Evolutionary conservation across 2,113 vertebrate species (phyloP).

Genomic region (Oophaga pumilio): DNA sequence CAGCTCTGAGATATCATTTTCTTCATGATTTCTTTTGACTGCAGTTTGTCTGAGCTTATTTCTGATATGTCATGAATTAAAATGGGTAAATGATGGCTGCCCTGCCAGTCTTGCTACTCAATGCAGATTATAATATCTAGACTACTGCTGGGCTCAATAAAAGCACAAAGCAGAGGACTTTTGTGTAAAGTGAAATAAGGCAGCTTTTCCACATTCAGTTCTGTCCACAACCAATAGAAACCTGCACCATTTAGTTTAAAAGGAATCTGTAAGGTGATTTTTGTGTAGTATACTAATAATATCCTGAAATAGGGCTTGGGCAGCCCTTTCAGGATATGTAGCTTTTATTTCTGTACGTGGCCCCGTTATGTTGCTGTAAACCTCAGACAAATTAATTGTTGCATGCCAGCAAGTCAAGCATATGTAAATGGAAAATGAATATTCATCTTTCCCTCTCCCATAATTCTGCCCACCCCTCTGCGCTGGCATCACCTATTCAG

Average conservation of each 20-base stretch:
- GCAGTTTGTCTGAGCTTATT: conserved; percentile 35
- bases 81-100: conserved; percentile 44
- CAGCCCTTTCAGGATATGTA: no score
- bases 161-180: not conserved
- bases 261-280: no score
- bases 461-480: no score
- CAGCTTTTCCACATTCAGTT: not conserved
- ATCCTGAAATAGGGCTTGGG: no score
- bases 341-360: no score
- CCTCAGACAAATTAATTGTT: no score
- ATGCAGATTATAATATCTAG: conserved; percentile 28
- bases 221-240: not conserved
- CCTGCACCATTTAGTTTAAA: not conserved
- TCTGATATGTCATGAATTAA: conserved; percentile 36
- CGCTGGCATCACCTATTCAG: no score
- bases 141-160: not conserved
- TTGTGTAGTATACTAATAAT: no score
- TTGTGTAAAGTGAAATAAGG: not conserved
- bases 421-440: no score
- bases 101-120: not conserved
- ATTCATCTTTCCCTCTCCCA: no score
- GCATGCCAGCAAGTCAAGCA: no score
- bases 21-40: conserved; percentile 17
- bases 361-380: no score
- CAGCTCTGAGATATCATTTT: conserved; percentile 20